Percentiles rank a stretch among this genome's conserved stretches.
Conservation (phyloP, 2,113 vertebrate genomes). For the Carollia perspicillata region DNA sequence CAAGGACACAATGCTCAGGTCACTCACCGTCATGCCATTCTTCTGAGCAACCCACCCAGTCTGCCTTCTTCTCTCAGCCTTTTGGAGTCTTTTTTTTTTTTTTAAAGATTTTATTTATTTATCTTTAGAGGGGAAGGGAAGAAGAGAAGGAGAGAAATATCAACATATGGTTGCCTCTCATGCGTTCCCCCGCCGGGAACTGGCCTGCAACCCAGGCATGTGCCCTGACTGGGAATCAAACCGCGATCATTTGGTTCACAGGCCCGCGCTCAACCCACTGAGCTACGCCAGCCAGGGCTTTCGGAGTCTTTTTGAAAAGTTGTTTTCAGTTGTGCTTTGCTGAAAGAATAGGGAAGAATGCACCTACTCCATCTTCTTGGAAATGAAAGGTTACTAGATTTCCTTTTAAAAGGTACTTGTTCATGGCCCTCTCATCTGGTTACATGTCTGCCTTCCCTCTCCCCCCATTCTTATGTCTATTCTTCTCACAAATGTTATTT, state of each 20-base stretch:
- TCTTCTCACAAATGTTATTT: not conserved
- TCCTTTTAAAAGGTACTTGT: not conserved
- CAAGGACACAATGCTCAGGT: not conserved
- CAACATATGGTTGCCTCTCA: too few relatives aligned
- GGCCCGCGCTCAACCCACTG: too few relatives aligned
- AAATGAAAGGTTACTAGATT: not conserved
- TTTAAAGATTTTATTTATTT: too few relatives aligned
- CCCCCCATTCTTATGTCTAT: not conserved
- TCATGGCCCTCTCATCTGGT: not conserved
- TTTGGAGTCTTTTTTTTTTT: not conserved
- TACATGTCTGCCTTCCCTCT: not conserved
- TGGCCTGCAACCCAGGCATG: too few relatives aligned
- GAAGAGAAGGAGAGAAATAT: too few relatives aligned
- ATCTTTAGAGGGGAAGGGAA: too few relatives aligned
- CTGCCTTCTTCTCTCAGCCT: not conserved
- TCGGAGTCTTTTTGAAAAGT: not conserved
- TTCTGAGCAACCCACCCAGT: not conserved
- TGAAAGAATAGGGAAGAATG: not conserved
- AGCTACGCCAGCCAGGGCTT: too few relatives aligned
- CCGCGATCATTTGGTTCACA: too few relatives aligned
- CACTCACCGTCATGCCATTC: not conserved
- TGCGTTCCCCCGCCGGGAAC: too few relatives aligned
- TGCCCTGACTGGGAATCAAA: too few relatives aligned
- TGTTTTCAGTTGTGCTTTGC: not conserved
- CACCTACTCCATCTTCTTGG: not conserved